These are phyloP conservation scores for Mythimna ferrago DNA, from an alignment of 2,888 invertebrate species.

Conservation along the genomic window DNA sequence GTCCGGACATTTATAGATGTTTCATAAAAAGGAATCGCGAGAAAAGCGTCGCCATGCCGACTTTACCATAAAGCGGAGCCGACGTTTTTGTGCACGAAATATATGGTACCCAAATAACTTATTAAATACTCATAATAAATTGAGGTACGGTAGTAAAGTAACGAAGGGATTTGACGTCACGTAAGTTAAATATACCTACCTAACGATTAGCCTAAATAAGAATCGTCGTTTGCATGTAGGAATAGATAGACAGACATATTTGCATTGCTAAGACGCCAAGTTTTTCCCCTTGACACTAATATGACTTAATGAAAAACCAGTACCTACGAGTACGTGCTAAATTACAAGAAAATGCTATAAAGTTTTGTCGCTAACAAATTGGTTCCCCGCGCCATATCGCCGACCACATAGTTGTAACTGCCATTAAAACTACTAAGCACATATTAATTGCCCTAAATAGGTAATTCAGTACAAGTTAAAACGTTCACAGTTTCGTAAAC, in stretches of 20 bases:
- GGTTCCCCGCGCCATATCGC: constrained; percentile 28
- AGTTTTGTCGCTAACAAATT: constrained; percentile 39
- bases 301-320: not conserved
- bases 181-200: not conserved
- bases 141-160: not conserved
- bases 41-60: constrained; percentile 37
- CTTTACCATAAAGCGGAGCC: constrained; percentile 43
- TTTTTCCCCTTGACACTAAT: constrained; percentile 23
- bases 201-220: not conserved
- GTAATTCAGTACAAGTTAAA: constrained; percentile 61
- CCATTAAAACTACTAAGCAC: constrained; percentile 60
- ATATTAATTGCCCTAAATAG: constrained; percentile 66
- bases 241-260: not conserved
- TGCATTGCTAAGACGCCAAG: not conserved
- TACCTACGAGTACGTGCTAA: constrained; percentile 1
- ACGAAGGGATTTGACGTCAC: not conserved
- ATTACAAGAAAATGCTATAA: constrained; percentile 32
- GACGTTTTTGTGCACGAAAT: constrained; percentile 36
- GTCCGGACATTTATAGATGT: constrained; percentile 57
- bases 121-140: constrained; percentile 13
- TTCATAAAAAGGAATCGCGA: constrained; percentile 54
- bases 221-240: not conserved
- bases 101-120: constrained; percentile 21
- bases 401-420: constrained; percentile 34
- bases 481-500: constrained; percentile 64